These are phyloP conservation scores for Xiphorhynchus erythropygius DNA, from an alignment of 2,797 vertebrate species.

Conservation along the genomic window DNA sequence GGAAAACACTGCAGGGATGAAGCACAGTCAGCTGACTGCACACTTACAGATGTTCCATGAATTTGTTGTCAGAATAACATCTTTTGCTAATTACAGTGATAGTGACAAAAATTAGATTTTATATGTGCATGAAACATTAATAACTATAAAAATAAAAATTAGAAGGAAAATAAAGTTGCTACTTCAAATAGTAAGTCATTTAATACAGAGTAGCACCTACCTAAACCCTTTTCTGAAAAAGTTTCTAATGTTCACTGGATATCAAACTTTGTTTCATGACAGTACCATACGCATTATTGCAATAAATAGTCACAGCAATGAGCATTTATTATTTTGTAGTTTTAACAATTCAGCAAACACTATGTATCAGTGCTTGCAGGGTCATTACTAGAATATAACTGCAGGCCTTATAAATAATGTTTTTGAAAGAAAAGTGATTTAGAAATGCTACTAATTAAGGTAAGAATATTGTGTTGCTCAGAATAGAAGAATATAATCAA, in stretches of 20 bases:
- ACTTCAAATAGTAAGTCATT: constrained; percentile 5
- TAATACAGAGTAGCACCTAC: neutral
- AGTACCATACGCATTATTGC: neutral
- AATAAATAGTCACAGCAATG: neutral
- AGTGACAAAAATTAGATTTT: neutral
- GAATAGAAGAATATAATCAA: neutral
- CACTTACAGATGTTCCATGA: neutral
- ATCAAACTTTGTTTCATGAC: neutral
- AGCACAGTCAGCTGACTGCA: neutral
- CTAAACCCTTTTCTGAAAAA: neutral
- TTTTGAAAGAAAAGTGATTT: neutral
- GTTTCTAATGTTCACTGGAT: neutral
- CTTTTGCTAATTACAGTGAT: neutral
- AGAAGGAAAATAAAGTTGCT: constrained; percentile 13
- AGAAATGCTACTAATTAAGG: neutral
- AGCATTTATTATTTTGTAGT: neutral
- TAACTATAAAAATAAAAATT: neutral
- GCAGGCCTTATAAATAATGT: neutral
- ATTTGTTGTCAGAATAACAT: neutral
- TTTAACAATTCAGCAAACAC: neutral
- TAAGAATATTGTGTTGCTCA: neutral
- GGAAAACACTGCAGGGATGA: neutral
- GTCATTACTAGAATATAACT: neutral
- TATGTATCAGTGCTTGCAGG: neutral
- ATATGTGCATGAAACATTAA: neutral